Evolutionary conservation across 1,140 invertebrate genomes (phyloP), one percentile per base, ranked within the genome.

Genomic region (Ceratina calcarata): DNA sequence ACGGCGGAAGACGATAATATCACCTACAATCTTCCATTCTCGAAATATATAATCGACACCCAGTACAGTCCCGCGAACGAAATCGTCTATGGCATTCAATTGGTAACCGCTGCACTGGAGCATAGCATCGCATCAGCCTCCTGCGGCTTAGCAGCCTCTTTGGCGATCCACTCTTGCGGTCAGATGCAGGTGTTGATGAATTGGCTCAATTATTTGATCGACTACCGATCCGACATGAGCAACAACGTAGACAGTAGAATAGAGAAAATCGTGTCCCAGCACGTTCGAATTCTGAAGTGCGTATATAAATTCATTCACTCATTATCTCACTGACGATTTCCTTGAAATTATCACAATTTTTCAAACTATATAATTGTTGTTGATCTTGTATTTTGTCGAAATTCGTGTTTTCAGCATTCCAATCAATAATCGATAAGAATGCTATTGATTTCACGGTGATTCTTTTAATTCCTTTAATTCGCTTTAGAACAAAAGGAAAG

Each of bases 111-210:
- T 0, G 83, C 82, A 6, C 49, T 89, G 0, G 4, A 68, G 3
- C 89, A 91, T 49, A 82, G 88, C 0, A 68, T 90, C 13, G 70
- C 80, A 0, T 45, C 86, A 6, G 84, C 61, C 4, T 67, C 80
- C 6, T 89, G 87, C 74, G 85, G 82, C 22, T 32, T 91, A 1
- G 87, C 80, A 0, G 87, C 88, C 13, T 67, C 85, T 7, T 89
- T 91, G 16, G 86, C 87, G 3, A 80, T 87, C n/a, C 90, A 91
- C 24, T 82, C 81, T 15, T 90, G 86, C 58, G 87, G 88, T 0
- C 89, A 91, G 27, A 20, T 90, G 8, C 73, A 88, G 32, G 85
- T 91, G 10, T 18, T 91, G 8, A 88, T 83, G 67, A 71, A 71
- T 6, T 85, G 81, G 81, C 24, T 87, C 55, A 32, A 81, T 0